Base-by-base conservation (phyloP, 2,113 vertebrate species). In the Stercorarius parasiticus region DNA sequence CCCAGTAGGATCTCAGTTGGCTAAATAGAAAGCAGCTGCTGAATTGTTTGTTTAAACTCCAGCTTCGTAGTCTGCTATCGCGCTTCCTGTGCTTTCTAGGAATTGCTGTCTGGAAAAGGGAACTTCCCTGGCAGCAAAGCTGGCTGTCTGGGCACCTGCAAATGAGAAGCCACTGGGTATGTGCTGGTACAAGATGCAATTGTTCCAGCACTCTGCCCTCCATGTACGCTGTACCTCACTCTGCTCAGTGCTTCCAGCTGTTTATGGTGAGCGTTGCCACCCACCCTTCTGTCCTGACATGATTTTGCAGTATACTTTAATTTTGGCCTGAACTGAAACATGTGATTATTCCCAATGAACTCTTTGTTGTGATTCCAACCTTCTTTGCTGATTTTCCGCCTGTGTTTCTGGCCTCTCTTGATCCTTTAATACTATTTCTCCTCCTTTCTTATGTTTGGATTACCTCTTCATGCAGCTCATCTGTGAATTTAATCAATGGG, bases 181-280 rank as follows among this genome's bases (percentile, higher is more conserved):
- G 56, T 61, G n/a, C n/a, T 45, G 6, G 7, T 22, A 20, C 5
- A 3, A 14, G 49, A 34, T 3, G 6, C 29, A 49, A 8, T 10
- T 4, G 0, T 29, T 22, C 15, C 10, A 78, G 36, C 1, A 0
- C 9, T 29, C 56, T 94, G 29, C 9, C 62, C 42, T 87, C 62
- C 7, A 0, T 3, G 22, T 32, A 9, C 1, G 0, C 30, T n/a
- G 21, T 9, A 7, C 30, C 12, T 52, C 56, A 3, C 43, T 13
- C 56, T 25, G 27, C 0, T 56, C 40, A 11, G 55, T 5, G 52
- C 38, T 47, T 11, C n/a, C 82, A 55, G 59, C 36, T 52, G 43
- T 14, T 40, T 9, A 18, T 5, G 5, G 2, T 14, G 13, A 50
- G n/a, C 2, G 0, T 3, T 47, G 34, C 9, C 40, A 29, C 62